phyloP scores from a whole-genome alignment of 2,888 invertebrate species.

The Apamea epomidion region DNA sequence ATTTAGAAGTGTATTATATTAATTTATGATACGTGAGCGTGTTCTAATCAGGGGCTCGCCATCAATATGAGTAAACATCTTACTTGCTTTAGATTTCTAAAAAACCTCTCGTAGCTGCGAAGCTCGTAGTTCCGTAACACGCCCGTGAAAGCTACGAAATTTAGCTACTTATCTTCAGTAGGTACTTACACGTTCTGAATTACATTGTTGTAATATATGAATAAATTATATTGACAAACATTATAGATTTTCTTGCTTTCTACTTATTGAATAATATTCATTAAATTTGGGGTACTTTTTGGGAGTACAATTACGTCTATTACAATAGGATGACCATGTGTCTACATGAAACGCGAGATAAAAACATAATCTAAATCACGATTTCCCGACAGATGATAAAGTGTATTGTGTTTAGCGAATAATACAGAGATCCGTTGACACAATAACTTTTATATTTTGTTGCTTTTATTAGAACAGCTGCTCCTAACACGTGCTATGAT shows the following conservation, averaged over 20 bases:
- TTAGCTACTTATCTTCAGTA: neutral
- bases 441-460: constrained; percentile 75
- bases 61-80: neutral
- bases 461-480: constrained; percentile 82
- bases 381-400: constrained; percentile 76
- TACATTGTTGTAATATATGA: too few relatives aligned
- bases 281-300: constrained; percentile 17
- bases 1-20: constrained; percentile 5
- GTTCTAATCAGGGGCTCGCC: neutral
- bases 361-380: constrained; percentile 49
- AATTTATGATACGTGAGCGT: constrained; percentile 8
- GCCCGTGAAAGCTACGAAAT: neutral
- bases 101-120: neutral
- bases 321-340: constrained; percentile 57
- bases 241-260: neutral
- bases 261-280: neutral
- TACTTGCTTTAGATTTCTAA: neutral
- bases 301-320: constrained; percentile 15
- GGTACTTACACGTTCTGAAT: neutral
- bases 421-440: constrained; percentile 74
- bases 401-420: constrained; percentile 77
- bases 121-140: neutral
- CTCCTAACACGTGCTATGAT: constrained; percentile 73
- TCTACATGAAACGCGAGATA: constrained; percentile 52
- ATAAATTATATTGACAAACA: too few relatives aligned